Conservation (phyloP, 1,140 invertebrate genomes). For the Cherax quadricarinatus region DNA sequence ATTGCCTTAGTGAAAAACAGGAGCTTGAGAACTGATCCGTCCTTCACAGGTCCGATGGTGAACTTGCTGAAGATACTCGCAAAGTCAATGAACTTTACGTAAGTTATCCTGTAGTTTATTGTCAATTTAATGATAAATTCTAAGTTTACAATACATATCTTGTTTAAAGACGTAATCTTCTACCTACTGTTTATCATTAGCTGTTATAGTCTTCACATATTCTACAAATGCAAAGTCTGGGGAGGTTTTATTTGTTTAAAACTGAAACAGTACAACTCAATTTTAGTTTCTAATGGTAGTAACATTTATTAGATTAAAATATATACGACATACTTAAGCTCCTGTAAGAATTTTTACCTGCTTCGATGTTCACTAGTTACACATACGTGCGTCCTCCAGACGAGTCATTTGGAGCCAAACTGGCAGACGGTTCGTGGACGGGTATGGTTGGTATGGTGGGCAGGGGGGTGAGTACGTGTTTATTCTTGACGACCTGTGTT, state of each 20-base stretch:
- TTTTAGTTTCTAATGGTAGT: too few relatives aligned
- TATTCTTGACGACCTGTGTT: too few relatives aligned
- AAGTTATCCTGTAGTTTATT: not conserved
- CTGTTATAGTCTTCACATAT: too few relatives aligned
- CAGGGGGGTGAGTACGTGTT: constrained; percentile 7
- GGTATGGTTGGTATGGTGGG: constrained; percentile 38
- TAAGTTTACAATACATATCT: too few relatives aligned
- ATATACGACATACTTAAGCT: too few relatives aligned
- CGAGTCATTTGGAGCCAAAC: not conserved
- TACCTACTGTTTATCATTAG: too few relatives aligned
- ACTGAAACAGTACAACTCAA: too few relatives aligned
- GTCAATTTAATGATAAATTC: not conserved
- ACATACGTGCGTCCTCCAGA: not conserved
- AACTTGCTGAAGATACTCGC: not conserved
- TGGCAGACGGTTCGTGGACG: constrained; percentile 26
- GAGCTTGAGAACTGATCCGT: not conserved
- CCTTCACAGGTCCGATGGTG: not conserved
- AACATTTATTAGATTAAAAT: too few relatives aligned
- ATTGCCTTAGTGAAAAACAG: not conserved
- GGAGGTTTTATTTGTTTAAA: too few relatives aligned
- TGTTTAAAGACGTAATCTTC: too few relatives aligned
- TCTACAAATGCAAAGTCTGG: too few relatives aligned
- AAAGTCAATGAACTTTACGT: not conserved
- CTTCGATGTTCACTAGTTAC: not conserved
- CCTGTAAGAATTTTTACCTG: too few relatives aligned